Base-by-base conservation (phyloP, 2,797 vertebrate genomes). In the Sebastes iracundus region DNA sequence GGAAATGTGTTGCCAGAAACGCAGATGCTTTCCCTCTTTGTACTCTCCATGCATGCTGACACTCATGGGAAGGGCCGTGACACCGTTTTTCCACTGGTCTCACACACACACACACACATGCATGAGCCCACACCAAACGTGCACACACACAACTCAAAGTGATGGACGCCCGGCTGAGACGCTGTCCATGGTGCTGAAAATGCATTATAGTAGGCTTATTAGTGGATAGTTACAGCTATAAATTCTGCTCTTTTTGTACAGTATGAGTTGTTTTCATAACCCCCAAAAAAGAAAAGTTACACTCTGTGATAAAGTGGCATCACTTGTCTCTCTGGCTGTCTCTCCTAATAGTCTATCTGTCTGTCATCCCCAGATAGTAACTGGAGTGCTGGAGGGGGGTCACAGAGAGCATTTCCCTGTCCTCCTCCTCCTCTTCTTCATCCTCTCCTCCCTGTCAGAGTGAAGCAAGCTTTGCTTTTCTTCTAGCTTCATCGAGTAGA, bases 21-120 rank as follows among this genome's bases (percentile, higher is more conserved):
- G 13, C 92, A 93, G 90, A 94, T 90, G 92, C 92, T 87, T 90
- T 82, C 82, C 77, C 71, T 92, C 88, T 90, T 90, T 91, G 86
- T 91, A 84, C 92, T 90, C 92, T 77, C 83, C 87, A 86, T 83
- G 90, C 90, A 87, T 73, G 87, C 90, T 90, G 90, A 89, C 87
- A 86, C 78, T 88, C 83, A 77, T n/a, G 70, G 86, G 86, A 88
- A 83, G 83, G 90, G 90, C 87, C 80, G n/a, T 87, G 88, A 92
- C 89, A 92, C 87, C 77, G 83, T 90, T 93, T 92, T 91, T 89
- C 88, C 90, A 88, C 80, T 59, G 66, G 80, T 86, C 72, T 42
- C 22, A 35, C 80, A 72, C 35, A 38, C 72, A 56, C 22, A 72
- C 82, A 82, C 55, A 18, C 53, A 67, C 12, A 6, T 18, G 42